Base-by-base conservation (phyloP, 1,140 invertebrate species). In the Halyomorpha halys region DNA sequence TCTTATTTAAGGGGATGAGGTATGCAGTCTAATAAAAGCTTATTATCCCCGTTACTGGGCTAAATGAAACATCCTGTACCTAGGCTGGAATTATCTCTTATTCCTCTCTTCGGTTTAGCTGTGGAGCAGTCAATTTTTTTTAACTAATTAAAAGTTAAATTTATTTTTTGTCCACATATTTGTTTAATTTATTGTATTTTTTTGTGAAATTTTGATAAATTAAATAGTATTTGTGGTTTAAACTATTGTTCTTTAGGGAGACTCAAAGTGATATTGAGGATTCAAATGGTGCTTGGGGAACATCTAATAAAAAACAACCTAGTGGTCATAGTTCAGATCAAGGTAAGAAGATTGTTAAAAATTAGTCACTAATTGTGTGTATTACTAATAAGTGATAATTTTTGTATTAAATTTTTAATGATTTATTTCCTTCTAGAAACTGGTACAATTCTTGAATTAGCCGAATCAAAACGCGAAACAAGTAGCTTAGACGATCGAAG, bases 261-360 rank as follows among this genome's bases (percentile, higher is more conserved):
- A 47, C 66, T 27, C 60, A 54, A 25, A 67, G 66, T 56, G 66
- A 67, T 47, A 44, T 67, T 9, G 66, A 67, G 44, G 66, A 67
- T 19, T 45, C 59, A 2, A 67, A 67, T 59, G 66, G 66, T n/a
- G 66, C 61, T 47, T 67, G 66, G 66, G 62, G 45, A 25, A 56
- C 51, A 16, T 39, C 66, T 9, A 18, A 53, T 19, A 64, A 45
- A 25, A 67, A 49, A 30, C 59, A 67, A 39, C 44, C 54, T n/a
- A 56, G 53, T 25, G 63, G 45, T 27, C 59, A 59, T 34, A 54
- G 54, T 47, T 61, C 62, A 5, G 62, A 64, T 60, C 54, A 49
- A 54, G 66, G 65, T 66, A 15, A 62, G 23, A 6, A 47, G 18
- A 19, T 16, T 47, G 2, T n/a, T n/a, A 49, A 13, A 47, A 5